Base-by-base conservation (phyloP, 2,113 vertebrate genomes). In the Seriola aureovittata region DNA sequence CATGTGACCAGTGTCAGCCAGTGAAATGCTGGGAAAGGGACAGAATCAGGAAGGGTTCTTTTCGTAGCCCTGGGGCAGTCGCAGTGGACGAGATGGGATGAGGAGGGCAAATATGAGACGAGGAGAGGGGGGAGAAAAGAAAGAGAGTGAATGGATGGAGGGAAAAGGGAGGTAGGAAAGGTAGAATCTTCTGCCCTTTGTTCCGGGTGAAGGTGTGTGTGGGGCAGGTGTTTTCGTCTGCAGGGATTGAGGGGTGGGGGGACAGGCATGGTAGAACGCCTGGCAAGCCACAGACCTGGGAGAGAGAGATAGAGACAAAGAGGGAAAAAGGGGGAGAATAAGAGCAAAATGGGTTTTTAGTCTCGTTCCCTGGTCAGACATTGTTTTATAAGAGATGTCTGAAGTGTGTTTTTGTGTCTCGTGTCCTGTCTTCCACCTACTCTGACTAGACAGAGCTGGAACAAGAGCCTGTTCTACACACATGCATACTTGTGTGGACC, bases 181-280 rank as follows among this genome's bases (percentile, higher is more conserved):
- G 71, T 42, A 40, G 70, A 75, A 13, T 12, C 48, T 38, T 85
- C 72, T 75, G 90, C 76, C 88, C 67, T 72, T 62, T 82, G 67
- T 36, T 87, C 8, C 1, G 78, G 75, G 38, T 74, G 84, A 69
- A 80, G 82, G 75, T 87, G 71, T 81, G 77, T 64, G 82, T 78
- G 85, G 86, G 92, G 90, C 79, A 77, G 89, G 84, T 86, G 90
- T 82, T 82, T 80, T 65, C 77, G 88, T 93, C 88, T 93, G 89
- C 91, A 36, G 87, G 93, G 93, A 89, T 89, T 84, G 83, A 89
- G 91, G 90, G 86, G 87, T 93, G 91, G 92, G 93, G 91, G 90
- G 85, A 88, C 94, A 95, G 92, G 94, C 95, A 96, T 96, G 94
- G 91, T 95, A 95, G 89, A 93, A 89, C 70, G 90, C 90, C 93